A percentile compares a stretch with the other conserved stretches of the same genome.
Evolutionary conservation across 2,888 invertebrate species (phyloP).

Genomic region (Eupithecia abbreviata): DNA sequence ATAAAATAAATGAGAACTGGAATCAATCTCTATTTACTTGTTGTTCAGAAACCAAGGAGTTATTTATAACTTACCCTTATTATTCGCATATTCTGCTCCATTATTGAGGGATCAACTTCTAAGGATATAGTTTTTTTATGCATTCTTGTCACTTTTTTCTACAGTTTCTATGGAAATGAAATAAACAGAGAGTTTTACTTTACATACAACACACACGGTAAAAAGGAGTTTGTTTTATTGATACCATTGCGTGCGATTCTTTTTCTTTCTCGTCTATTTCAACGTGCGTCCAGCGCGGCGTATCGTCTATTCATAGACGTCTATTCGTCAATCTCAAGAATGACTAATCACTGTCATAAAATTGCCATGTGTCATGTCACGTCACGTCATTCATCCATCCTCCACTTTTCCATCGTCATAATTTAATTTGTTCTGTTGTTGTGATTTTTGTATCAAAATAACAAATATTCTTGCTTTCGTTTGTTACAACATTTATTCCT

Average conservation of each 20-base stretch:
- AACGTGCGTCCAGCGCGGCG: neutral
- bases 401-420: no score
- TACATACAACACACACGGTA: no score
- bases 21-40: neutral
- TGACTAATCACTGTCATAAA: neutral
- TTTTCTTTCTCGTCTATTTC: neutral
- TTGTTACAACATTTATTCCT: neutral
- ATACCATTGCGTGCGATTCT: no score
- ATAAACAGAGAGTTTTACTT: neutral
- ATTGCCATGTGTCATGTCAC: slow-evolving; percentile 4
- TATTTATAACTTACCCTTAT: slow-evolving; percentile 59
- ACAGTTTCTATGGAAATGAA: slow-evolving; percentile 51
- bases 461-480: neutral
- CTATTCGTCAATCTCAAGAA: neutral
- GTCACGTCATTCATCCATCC: neutral
- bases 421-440: neutral
- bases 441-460: neutral
- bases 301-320: neutral
- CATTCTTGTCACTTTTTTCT: slow-evolving; percentile 57
- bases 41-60: neutral
- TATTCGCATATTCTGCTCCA: slow-evolving; percentile 83
- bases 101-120: slow-evolving; percentile 85
- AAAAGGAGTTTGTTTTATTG: no score
- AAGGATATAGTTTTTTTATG: slow-evolving; percentile 79
- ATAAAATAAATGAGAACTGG: neutral